phyloP scores from a whole-genome alignment of 1,140 invertebrate species.

The Conus betulinus region DNA sequence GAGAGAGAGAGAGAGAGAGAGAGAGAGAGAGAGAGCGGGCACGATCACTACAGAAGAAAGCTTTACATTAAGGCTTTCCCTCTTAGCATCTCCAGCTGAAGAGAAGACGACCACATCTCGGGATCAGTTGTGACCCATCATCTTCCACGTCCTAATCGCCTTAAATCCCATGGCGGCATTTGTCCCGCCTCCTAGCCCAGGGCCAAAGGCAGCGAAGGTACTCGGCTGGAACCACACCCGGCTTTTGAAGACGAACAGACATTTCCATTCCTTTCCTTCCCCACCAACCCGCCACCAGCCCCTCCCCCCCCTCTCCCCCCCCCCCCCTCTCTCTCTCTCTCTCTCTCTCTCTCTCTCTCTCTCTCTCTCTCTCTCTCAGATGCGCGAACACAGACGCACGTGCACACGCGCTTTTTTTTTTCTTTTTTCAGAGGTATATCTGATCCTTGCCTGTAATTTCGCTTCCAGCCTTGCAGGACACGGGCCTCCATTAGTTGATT shows the following conservation, averaged over 20 bases:
- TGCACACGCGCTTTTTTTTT: too few species aligned
- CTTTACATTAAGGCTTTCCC: not conserved
- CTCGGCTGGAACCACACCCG: not conserved
- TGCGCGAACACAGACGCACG: too few species aligned
- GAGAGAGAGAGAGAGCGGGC: not conserved
- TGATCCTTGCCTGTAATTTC: too few species aligned
- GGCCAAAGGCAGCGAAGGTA: not conserved
- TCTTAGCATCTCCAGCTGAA: not conserved
- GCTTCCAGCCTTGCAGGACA: too few species aligned
- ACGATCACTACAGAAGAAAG: too few species aligned
- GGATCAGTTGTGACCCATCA: not conserved
- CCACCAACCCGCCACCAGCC: too few species aligned
- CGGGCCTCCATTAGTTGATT: too few species aligned
- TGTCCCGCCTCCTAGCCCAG: conserved; percentile 3
- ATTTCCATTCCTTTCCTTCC: not conserved
- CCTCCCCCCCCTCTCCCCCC: too few species aligned
- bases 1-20: not conserved
- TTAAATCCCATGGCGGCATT: conserved; percentile 31
- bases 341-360: too few species aligned
- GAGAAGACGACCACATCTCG: not conserved
- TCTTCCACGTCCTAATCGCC: conserved; percentile 30
- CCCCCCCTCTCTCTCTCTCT: too few species aligned
- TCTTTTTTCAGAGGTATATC: too few species aligned
- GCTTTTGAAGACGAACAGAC: not conserved
- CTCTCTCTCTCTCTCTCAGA: too few species aligned